phyloP scores from a whole-genome alignment of 2,797 vertebrate species.

The Notolepis coatsorum region DNA sequence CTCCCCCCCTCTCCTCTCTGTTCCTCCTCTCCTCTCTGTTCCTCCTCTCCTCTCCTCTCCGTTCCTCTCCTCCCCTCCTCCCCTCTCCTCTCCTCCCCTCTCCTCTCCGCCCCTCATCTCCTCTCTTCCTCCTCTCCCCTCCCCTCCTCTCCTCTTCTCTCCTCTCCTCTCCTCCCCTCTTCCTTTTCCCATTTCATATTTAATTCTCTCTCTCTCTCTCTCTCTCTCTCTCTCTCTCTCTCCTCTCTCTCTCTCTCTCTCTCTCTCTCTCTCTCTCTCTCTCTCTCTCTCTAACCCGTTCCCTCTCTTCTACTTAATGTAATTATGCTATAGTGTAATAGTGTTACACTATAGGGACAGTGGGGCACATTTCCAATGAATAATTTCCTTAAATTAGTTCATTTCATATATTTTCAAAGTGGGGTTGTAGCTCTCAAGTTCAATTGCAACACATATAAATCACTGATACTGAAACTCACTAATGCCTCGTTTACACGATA shows the following conservation, averaged over 20 bases:
- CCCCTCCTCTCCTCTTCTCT: background rate
- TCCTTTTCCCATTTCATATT: background rate
- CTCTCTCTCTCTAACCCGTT: background rate
- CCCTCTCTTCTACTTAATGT: background rate
- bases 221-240: background rate
- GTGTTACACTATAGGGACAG: too few relatives aligned
- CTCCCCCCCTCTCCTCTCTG: background rate
- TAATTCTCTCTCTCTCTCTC: background rate
- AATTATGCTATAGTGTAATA: too few relatives aligned
- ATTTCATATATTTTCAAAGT: too few relatives aligned
- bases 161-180: background rate
- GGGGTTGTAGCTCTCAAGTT: too few relatives aligned
- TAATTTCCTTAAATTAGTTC: too few relatives aligned
- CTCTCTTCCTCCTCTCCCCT: background rate
- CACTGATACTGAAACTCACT: too few relatives aligned
- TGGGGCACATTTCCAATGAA: too few relatives aligned
- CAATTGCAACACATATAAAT: too few relatives aligned
- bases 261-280: background rate
- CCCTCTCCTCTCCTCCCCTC: too few relatives aligned
- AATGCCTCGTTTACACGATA: too few relatives aligned
- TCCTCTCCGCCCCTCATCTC: background rate
- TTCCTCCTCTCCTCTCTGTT: background rate
- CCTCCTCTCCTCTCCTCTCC: background rate
- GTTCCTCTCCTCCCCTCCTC: background rate
- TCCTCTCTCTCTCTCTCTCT: background rate